These are phyloP conservation scores for Phasianus colchicus DNA, from an alignment of 2,113 vertebrate genomes.

Conservation along the genomic window DNA sequence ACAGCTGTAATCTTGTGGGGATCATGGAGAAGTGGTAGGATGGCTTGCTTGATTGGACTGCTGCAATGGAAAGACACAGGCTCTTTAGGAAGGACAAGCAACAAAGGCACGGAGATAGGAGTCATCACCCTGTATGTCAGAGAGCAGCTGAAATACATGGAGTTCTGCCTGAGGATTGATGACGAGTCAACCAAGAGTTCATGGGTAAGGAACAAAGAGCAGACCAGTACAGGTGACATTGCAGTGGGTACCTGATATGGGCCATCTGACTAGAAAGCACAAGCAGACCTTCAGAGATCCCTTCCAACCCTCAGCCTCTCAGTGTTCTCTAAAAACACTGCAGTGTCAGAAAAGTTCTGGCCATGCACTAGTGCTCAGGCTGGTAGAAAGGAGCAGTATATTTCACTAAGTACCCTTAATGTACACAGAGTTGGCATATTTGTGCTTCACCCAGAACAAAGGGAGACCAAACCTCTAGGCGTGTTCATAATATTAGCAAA, in stretches of 20 bases:
- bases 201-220: background rate
- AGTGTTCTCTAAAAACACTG: background rate
- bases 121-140: background rate
- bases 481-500: slow-evolving; percentile 12
- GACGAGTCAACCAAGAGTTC: background rate
- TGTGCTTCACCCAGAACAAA: background rate
- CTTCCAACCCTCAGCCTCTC: background rate
- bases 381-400: no score
- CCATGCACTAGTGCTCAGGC: background rate
- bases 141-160: background rate
- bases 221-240: background rate
- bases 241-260: background rate
- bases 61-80: background rate
- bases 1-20: background rate
- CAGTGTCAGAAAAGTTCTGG: background rate
- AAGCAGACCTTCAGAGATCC: background rate
- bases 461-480: background rate
- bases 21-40: background rate
- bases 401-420: background rate
- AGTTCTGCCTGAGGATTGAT: background rate
- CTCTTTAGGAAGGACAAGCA: background rate
- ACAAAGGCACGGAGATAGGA: background rate
- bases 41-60: background rate
- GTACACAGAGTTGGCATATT: background rate
- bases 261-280: background rate